Evolutionary conservation across 2,888 invertebrate genomes (phyloP).

Genomic region (Amphimallon solstitiale): DNA sequence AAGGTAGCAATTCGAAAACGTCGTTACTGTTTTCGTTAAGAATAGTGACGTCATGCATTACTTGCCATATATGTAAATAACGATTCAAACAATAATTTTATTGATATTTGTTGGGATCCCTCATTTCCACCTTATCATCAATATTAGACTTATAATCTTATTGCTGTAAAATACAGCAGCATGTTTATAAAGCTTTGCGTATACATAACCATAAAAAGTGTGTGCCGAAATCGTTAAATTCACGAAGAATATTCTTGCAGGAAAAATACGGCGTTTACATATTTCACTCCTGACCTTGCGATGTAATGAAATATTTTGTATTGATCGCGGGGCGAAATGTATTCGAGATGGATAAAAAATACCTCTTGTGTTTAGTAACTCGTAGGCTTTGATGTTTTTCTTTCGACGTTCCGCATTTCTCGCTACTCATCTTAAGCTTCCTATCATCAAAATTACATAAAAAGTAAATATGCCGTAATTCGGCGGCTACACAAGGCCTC

Average conservation of each 20-base stretch:
- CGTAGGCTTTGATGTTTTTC: background rate
- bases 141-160: no score
- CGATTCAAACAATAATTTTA: no score
- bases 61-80: no score
- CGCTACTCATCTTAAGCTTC: background rate
- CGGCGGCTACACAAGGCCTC: background rate
- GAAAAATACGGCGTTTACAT: background rate
- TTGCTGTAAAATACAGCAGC: no score
- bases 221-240: background rate
- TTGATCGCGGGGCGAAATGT: background rate
- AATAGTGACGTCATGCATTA: no score
- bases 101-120: no score
- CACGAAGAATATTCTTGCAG: background rate
- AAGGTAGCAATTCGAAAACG: no score
- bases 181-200: no score
- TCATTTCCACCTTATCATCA: no score
- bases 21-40: no score
- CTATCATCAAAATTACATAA: background rate
- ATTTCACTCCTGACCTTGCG: background rate
- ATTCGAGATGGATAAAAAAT: background rate
- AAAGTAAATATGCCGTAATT: background rate
- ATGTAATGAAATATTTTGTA: conserved; percentile 1
- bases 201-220: background rate
- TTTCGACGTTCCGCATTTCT: background rate
- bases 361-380: background rate